Base-by-base conservation (phyloP, 2,888 invertebrate species). In the Patella pellucida region DNA sequence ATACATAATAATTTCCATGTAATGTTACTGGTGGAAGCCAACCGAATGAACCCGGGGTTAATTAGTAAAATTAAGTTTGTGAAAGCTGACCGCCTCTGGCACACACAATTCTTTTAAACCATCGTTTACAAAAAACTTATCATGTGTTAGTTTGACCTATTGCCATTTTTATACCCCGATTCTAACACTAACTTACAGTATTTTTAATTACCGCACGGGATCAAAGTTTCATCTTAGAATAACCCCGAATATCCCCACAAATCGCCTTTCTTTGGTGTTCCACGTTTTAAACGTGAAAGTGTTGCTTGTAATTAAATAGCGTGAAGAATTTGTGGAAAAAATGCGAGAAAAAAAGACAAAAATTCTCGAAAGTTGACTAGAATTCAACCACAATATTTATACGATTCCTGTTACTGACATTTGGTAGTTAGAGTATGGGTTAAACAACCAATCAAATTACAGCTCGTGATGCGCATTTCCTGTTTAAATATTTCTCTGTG, bases 381-480 rank as follows among this genome's bases (percentile, higher is more conserved):
- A 62, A 62, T 62, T 23, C 23, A 23, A 19, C 62, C 19, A 62
- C 62, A 62, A 62, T 62, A 62, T 62, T 62, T 62, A 62, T 62
- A 62, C 62, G 23, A 62, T 62, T 62, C 62, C 23, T 62, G 23
- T 23, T 19, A 23, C 23, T 23, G 62, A 62, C 19, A 62, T 62
- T 62, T 62, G 62, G 14, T 23, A 23, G 19, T 62, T 62, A 23
- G 11, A 23, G 19, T 19, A 62, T 62, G 23, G 19, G 3, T 19
- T 11, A 62, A 62, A 19, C 19, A 62, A 62, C 62, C 62, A 62
- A 62, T 62, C 62, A 23, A 23, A 62, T 19, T 23, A 62, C 7
- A 23, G 62, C 9, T 62, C 23, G 62, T 12, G 19, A 23, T 23
- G 19, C 23, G 19, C 62, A 62, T 62, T 62, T 62, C 23, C 62